Base-by-base conservation (phyloP, 2,888 invertebrate species). In the Amphipoea lucens region DNA sequence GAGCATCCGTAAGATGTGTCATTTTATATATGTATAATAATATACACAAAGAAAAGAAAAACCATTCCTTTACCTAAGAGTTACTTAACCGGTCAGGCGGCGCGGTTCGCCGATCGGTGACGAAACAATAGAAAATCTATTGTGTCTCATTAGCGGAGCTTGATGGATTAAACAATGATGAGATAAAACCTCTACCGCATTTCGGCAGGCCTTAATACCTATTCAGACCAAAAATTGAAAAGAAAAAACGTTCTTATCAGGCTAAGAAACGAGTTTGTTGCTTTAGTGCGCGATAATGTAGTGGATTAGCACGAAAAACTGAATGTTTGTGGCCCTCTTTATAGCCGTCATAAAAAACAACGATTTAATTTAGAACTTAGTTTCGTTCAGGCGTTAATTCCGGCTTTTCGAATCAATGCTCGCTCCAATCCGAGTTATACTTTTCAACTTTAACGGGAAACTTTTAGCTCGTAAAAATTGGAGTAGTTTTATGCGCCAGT, bases 401-500 rank as follows among this genome's bases (percentile, higher is more conserved):
- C 71, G 74, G 71, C 66, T 80, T 84, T 80, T 66, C 40, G 74
- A 81, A 87, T 87, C 85, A 84, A 85, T 87, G 87, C 74, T 62
- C 70, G 84, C 45, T 79, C 68, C 71, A 74, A 83, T 76, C 54
- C 73, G 65, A 76, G 78, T 87, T 71, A 73, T 81, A 78, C 75
- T 78, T 86, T 87, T 81, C 84, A 86, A 81, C 78, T 86, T 75
- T 67, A 40, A 68, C 81, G 67, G 54, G 14, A 23, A 87, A 81
- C 74, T 87, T 87, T 74, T 74, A 62, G 75, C 72, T 78, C 84
- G 85, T 87, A 84, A 86, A 86, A 86, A 76, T 60, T 87, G 40
- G 70, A 86, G 78, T 87, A 86, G 87, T 87, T 86, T 81, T 76
- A 78, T 81, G 78, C 81, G 60, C 84, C 74, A 67, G 54, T 84